Percentiles rank a stretch among this genome's conserved stretches.
Evolutionary conservation across 2,888 invertebrate species (phyloP).

Genomic region (Stenodera caucasica): DNA sequence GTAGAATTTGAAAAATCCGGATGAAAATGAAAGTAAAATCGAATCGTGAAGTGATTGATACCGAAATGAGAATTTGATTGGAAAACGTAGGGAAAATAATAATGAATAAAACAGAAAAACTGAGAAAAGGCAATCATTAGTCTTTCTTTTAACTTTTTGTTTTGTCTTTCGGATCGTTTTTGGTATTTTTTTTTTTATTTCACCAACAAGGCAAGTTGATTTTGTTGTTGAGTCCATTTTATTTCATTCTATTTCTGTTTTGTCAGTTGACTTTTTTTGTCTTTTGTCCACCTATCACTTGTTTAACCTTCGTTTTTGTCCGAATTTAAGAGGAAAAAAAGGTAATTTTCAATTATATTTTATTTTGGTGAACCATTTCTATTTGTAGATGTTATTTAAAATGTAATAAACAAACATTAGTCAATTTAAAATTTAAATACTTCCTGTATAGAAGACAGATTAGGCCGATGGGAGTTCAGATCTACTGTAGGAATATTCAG

Average conservation of each 20-base stretch:
- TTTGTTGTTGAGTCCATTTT: not conserved
- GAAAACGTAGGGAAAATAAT: not conserved
- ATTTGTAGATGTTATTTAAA: not conserved
- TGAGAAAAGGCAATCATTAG: not conserved
- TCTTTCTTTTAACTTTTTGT: not conserved
- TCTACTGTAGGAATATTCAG: not conserved
- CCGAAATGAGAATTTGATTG: conserved; percentile 5
- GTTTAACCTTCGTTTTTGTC: not conserved
- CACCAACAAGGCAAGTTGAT: not conserved
- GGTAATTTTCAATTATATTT: not conserved
- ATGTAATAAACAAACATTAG: not conserved
- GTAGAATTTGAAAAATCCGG: not conserved
- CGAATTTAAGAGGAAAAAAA: too few species aligned
- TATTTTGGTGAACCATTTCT: not conserved
- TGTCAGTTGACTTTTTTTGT: not conserved
- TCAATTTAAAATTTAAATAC: not conserved
- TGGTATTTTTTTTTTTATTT: not conserved
- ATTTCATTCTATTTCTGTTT: not conserved
- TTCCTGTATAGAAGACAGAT: not conserved
- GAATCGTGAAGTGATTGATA: conserved; percentile 22
- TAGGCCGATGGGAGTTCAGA: not conserved
- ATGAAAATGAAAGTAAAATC: conserved; percentile 26
- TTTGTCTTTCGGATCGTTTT: not conserved
- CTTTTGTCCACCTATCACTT: not conserved
- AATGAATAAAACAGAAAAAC: not conserved